Base-by-base conservation (phyloP, 2,888 invertebrate species). In the Drosophila formosana region DNA sequence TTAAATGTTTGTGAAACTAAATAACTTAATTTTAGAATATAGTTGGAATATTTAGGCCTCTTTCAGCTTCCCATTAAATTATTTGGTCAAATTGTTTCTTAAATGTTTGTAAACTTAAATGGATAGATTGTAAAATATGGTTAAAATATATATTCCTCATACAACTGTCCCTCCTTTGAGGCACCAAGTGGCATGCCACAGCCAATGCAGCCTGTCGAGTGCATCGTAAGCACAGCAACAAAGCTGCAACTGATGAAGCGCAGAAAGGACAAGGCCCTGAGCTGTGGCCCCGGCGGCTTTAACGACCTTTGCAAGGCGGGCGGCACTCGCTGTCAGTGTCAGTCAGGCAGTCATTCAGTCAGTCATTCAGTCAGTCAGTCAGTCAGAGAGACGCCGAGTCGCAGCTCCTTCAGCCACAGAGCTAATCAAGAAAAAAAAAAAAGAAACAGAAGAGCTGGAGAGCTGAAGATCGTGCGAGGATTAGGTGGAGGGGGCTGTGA, bases 251-350 rank as follows among this genome's bases (percentile, higher is more conserved):
- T 71, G 83, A 72, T 64, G 83, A 72, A 78, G 80, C 76, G 83
- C 71, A 67, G 83, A 86, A 82, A 82, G 83, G 78, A 83, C 67
- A 74, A 69, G 25, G 56, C 64, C 78, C 61, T 58, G 55, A 58
- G 71, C 78, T 62, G 50, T 57, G 77, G n/a, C 8, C 70, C 61
- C 75, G 66, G 28, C 72, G 78, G 80, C 84, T 80, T 88, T 82
- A 89, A 88, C 81, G 89, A 90, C 89, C 81, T 88, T 82, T 89
- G 79, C 80, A 74, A 73, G 80, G 79, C 69, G 71, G 60, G 68
- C 66, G 65, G 49, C 78, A 61, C 47, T 45, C 62, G 37, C 66
- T 63, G 71, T 52, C 74, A 66, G 68, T 72, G 66, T 71, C 66
- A 55, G 67, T 69, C 70, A 66, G 69, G 9, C 39, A 32, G 66